Evolutionary conservation across 2,888 invertebrate genomes (phyloP).

Genomic region (Crioceris asparagi): DNA sequence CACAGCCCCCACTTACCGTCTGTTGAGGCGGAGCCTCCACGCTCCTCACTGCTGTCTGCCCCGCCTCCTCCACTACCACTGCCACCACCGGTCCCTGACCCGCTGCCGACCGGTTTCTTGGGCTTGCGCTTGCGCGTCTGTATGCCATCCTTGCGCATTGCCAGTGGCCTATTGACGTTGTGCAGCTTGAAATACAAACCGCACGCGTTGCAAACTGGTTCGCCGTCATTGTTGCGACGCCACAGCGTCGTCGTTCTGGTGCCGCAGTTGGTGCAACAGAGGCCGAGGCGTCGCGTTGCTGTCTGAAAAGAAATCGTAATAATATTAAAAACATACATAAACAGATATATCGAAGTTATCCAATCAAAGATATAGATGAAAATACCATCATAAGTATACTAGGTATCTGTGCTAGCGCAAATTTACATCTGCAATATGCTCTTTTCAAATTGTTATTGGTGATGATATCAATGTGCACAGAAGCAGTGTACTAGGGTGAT

Average conservation of each 20-base stretch:
- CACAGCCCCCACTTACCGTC: constrained; percentile 29
- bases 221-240: constrained; percentile 95
- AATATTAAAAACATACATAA: no score
- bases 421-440: no score
- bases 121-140: constrained; percentile 93
- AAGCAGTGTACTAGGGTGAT: no score
- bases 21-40: constrained; percentile 32
- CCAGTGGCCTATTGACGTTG: constrained; percentile 81
- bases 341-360: no score
- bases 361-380: no score
- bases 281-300: constrained; percentile 75
- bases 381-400: no score
- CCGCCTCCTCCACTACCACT: constrained; percentile 29
- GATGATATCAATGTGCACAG: no score
- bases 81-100: constrained; percentile 29
- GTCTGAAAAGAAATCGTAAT: constrained; percentile 51
- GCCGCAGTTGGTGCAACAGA: constrained; percentile 93
- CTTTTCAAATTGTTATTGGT: no score
- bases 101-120: constrained; percentile 52
- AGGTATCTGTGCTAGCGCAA: no score
- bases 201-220: constrained; percentile 98
- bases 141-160: constrained; percentile 94
- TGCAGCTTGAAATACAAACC: constrained; percentile 95
- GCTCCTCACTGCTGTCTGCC: constrained; percentile 37
- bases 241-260: constrained; percentile 96